Evolutionary conservation across 2,888 invertebrate genomes (phyloP), one percentile per base, ranked within the genome.

Genomic region (Lamellibrachia columna): DNA sequence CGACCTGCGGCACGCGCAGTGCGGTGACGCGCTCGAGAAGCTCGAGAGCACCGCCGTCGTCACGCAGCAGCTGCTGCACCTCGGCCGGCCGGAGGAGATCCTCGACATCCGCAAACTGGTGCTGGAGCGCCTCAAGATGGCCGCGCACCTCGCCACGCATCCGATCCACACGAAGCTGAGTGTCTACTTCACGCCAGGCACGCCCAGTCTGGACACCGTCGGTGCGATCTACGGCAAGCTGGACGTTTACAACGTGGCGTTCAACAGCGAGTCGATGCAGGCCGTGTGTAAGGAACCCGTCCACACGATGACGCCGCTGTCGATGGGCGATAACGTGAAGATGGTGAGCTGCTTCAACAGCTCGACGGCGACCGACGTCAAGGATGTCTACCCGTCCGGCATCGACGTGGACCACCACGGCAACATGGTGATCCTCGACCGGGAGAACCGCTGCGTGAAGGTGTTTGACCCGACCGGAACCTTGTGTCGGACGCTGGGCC

Each of bases 331-430:
- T 9, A 28, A 22, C 52, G 92, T 92, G 75, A 91, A 92, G 52
- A 91, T 93, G 28, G 58, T 95, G 6, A 75, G 90, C 3, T 92
- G 94, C 7, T 95, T 96, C 93, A 94, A 94, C 40, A 94, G 95
- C 52, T 93, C 94, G 90, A 94, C 94, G 15, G 90, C 90, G 4
- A 90, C 92, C n/a, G 96, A 96, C 92, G 92, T 53, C 22, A 95
- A 95, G 91, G 95, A 95, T 90, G 94, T 95, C 7, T 96, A 95
- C 95, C 96, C 95, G 52, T 95, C 95, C 28, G 96, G 96, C 22
- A 91, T 96, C 7, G 94, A 94, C 22, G 92, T 95, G 2, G 94
- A 94, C 4, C 93, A 93, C n/a, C 93, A 93, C 28, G 94, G 95
- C n/a, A 94, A 95, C 40, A 92, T 95, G 91, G 94, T 94, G n/a